A percentile compares a stretch with the other conserved stretches of the same genome.
phyloP scores from a whole-genome alignment of 2,797 vertebrate species.

The Acanthis flammea region DNA sequence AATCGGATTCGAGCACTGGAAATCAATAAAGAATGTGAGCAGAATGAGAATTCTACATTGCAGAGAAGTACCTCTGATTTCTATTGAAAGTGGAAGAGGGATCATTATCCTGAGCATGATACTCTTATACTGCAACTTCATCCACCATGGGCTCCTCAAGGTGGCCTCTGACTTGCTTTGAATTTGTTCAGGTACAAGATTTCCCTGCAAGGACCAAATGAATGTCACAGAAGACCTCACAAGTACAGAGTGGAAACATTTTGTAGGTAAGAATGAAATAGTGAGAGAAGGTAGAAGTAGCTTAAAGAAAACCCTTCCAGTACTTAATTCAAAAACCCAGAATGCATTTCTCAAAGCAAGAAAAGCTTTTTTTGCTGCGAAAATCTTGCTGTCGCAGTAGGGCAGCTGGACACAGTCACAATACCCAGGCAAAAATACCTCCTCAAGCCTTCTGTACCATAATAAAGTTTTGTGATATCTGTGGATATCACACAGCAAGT shows the following conservation, averaged over 20 bases:
- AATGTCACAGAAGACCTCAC: background rate
- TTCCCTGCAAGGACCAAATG: background rate
- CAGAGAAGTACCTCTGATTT: conserved; percentile 46
- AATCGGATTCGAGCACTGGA: conserved; percentile 42
- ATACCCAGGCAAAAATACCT: background rate
- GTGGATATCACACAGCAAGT: background rate
- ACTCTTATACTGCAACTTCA: conserved; percentile 18
- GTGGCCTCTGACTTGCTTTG: conserved; percentile 27
- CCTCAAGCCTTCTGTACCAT: background rate
- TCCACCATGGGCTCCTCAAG: conserved; percentile 24
- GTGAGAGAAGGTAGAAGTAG: background rate
- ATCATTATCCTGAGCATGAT: conserved; percentile 60
- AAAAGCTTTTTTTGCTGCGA: background rate
- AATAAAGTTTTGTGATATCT: background rate
- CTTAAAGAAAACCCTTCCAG: background rate
- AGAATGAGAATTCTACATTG: conserved; percentile 51
- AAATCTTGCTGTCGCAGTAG: background rate
- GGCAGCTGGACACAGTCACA: background rate
- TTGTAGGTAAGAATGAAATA: background rate
- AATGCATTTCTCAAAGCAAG: background rate
- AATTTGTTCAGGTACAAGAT: background rate
- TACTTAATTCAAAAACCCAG: background rate
- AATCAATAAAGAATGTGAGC: conserved; percentile 69
- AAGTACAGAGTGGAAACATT: background rate
- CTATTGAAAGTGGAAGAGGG: conserved; percentile 44